A percentile compares a stretch with the other conserved stretches of the same genome.
These are phyloP conservation scores for Crotalus horridus DNA, from an alignment of 2,113 vertebrate genomes.

Conservation along the genomic window DNA sequence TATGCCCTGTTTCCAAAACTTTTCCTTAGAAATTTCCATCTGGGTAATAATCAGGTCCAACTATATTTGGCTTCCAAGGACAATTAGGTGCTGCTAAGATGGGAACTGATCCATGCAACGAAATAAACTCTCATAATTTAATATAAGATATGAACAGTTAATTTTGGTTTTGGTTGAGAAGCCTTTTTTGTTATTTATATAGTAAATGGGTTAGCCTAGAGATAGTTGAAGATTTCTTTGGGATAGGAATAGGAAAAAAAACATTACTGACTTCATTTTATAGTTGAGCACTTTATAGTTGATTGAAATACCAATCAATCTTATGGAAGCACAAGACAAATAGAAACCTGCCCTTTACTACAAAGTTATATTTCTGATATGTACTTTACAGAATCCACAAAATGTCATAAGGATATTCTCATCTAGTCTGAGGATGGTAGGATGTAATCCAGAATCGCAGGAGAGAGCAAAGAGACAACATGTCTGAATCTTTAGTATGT, in stretches of 20 bases:
- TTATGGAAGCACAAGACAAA: neutral
- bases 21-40: neutral
- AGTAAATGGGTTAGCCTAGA: neutral
- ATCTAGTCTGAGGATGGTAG: neutral
- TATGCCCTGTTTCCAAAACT: neutral
- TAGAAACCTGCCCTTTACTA: neutral
- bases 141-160: neutral
- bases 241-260: neutral
- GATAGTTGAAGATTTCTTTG: neutral
- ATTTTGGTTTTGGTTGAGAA: neutral
- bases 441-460: neutral
- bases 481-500: neutral
- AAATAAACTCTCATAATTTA: neutral
- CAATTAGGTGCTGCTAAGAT: neutral
- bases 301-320: neutral
- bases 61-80: neutral
- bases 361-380: neutral
- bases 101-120: neutral
- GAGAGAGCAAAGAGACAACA: neutral
- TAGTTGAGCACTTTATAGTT: neutral
- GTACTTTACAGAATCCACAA: neutral
- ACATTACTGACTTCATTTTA: neutral
- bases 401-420: neutral
- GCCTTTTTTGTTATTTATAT: neutral
- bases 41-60: neutral